Evolutionary conservation across 1,140 invertebrate genomes (phyloP), one percentile per base, ranked within the genome.

Genomic region (Macrotrachela quadricornifera): DNA sequence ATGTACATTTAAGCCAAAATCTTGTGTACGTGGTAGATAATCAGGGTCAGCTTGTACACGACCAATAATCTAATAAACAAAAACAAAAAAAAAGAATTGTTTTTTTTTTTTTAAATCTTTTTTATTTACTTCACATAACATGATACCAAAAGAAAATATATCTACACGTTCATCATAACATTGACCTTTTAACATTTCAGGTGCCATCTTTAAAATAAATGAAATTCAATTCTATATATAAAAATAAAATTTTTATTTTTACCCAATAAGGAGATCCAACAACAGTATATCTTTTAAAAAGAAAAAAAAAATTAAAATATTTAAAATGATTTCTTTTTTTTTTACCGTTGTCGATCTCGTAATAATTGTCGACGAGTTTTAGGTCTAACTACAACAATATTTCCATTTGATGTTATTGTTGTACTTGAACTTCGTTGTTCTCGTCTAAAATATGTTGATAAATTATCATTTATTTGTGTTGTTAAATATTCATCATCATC

Each of bases 11-110:
- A 92, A 71, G 6, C 85, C 85, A 64, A 90, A 92, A 67, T 91
- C 85, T 42, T 79, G 77, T 0, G 83, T 84, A 36, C 85, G 73
- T 1, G 86, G 85, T 54, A 92, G 69, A 61, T 80, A 85, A 64
- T 91, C 86, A 1, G 86, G 86, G 73, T 92, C 86, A 0, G 86
- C 86, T 53, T 83, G 80, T 1, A 91, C 83, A 44, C 86, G 74
- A 0, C 85, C 85, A 63, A 92, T 91, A 50, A 91, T 85, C 79
- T 85, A 60, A n/a, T n/a, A n/a, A n/a, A n/a, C n/a, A n/a, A n/a
- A n/a, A 1, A 60, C 68, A 59, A 57, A 18, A 59, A 15, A 9
- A 46, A 46, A n/a, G 10, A 40, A 11, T 9, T 14, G 36, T 4
- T n/a, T 3, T 36, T 53, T 10, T 16, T 1, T 54, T 54, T 21